Base-by-base conservation (phyloP, 2,888 invertebrate species). In the Amphimallon solstitiale region DNA sequence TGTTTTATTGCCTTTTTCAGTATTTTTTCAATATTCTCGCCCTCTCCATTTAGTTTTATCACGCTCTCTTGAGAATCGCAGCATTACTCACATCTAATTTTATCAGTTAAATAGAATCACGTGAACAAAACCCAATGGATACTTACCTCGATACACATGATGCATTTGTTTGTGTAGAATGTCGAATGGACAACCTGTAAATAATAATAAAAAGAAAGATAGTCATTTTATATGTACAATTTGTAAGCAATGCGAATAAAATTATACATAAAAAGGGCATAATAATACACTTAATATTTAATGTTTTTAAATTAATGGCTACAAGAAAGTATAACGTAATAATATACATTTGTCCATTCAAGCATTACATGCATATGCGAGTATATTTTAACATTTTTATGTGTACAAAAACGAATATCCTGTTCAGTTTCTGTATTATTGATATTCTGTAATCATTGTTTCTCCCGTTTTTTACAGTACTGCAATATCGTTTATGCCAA, bases 191-290 rank as follows among this genome's bases (percentile, higher is more conserved):
- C 29, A 23, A 14, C 56, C 56, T 59, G 43, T 59, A 59, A 59
- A 59, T 59, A 59, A 56, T 59, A 59, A 56, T 40, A 40, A 59
- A 29, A 15, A 59, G 43, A 43, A 59, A 59, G 43, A 59, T 59
- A 59, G 43, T 59, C 56, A 59, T 59, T 43, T 59, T 17, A 43
- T 14, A 29, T 59, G 43, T 59, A 59, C n/a, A 59, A 59, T 59
- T 43, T 29, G 29, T 14, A 43, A 43, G 23, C 17, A 59, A 15
- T 59, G 29, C 14, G 43, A 43, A 14, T 34, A 45, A 15, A 21
- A 14, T 34, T 43, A 12, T 15, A 29, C 19, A 59, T 43, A 43
- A 59, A 40, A 37, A 51, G 29, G 14, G 17, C 10, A 34, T 29
- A 59, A 59, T 59, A 59, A 43, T 43, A 43, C 14, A 2, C 14